A percentile compares a stretch with the other conserved stretches of the same genome.
These are phyloP conservation scores for Athalia circularis DNA, from an alignment of 2,888 invertebrate species.

Conservation along the genomic window DNA sequence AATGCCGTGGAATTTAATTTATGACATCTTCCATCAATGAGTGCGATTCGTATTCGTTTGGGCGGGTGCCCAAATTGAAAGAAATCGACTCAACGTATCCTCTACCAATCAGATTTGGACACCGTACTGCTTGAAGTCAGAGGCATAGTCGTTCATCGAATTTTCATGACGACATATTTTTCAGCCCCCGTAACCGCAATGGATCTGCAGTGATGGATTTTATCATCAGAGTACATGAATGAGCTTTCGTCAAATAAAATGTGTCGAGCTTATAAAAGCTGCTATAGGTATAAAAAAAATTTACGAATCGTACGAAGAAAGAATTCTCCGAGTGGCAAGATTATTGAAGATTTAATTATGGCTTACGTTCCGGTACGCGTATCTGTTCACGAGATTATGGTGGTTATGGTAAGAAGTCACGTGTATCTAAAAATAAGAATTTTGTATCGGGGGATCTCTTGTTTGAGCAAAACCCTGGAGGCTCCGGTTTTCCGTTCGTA, in stretches of 20 bases:
- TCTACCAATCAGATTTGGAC: not conserved
- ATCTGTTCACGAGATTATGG: not conserved
- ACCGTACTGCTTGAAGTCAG: not conserved
- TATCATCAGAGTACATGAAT: too few species aligned
- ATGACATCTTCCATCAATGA: not conserved
- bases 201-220: too few species aligned
- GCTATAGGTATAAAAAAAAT: not conserved
- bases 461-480: conserved; percentile 1
- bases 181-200: not conserved
- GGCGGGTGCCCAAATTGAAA: conserved; percentile 3
- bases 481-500: conserved; percentile 12
- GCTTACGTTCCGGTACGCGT: not conserved
- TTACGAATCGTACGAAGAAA: too few species aligned
- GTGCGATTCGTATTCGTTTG: not conserved
- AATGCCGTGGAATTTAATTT: conserved; percentile 7
- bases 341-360: too few species aligned
- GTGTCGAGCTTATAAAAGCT: not conserved
- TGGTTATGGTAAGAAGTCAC: not conserved
- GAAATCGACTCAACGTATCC: conserved; percentile 7
- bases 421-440: conserved; percentile 7
- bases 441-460: not conserved
- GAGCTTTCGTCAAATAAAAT: too few species aligned
- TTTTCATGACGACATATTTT: not conserved
- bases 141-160: not conserved
- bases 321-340: too few species aligned